Conservation (phyloP, 2,888 invertebrate genomes). For the Pachliopta kotzebuea region DNA sequence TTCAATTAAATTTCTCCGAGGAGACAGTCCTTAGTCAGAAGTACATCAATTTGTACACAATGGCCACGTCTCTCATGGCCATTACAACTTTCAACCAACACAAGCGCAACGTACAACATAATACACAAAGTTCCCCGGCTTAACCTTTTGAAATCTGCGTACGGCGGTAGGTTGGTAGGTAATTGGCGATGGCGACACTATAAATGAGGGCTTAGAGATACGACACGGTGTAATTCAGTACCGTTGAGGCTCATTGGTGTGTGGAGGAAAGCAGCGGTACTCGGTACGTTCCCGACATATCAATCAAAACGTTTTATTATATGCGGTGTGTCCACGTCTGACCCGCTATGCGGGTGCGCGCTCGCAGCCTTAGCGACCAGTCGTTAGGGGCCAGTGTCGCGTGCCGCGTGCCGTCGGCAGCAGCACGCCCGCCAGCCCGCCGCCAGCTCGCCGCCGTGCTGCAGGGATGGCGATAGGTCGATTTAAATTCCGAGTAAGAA, state of each 20-base stretch:
- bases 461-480: slow-evolving; percentile 67
- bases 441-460: slow-evolving; percentile 35
- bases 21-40: slow-evolving; percentile 42
- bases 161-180: slow-evolving; percentile 38
- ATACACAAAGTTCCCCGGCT: slow-evolving; percentile 21
- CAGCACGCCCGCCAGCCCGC: slow-evolving; percentile 24
- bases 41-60: slow-evolving; percentile 65
- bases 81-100: slow-evolving; percentile 29
- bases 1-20: slow-evolving; percentile 59
- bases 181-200: slow-evolving; percentile 69
- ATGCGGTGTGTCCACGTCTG: slow-evolving; percentile 48
- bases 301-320: slow-evolving; percentile 75
- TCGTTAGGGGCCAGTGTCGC: slow-evolving; percentile 48
- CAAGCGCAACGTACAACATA: slow-evolving; percentile 30
- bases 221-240: slow-evolving; percentile 71
- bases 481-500: slow-evolving; percentile 79
- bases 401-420: slow-evolving; percentile 33
- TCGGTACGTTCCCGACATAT: slow-evolving; percentile 69
- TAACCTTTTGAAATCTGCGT: slow-evolving; percentile 34
- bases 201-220: slow-evolving; percentile 70
- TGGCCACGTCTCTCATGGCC: slow-evolving; percentile 39
- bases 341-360: slow-evolving; percentile 27
- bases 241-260: slow-evolving; percentile 72
- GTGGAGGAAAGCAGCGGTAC: slow-evolving; percentile 74
- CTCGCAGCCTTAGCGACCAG: slow-evolving; percentile 44